phyloP scores from a whole-genome alignment of 1,140 invertebrate species.

The Drosophila jambulina region DNA sequence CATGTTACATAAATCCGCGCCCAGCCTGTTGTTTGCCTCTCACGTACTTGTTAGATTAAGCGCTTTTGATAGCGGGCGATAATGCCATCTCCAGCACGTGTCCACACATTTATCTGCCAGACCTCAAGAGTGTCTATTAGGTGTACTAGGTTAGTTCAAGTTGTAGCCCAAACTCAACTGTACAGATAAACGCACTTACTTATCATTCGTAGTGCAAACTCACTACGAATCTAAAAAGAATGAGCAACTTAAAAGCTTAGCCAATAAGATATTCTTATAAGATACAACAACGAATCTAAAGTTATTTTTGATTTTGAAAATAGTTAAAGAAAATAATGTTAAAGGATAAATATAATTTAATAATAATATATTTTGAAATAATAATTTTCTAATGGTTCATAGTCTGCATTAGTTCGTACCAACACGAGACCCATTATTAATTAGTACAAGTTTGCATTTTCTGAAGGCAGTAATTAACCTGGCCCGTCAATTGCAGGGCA shows the following conservation, averaged over 20 bases:
- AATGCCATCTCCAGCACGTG: slow-evolving; percentile 40
- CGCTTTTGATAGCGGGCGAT: slow-evolving; percentile 34
- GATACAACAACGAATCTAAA: not conserved
- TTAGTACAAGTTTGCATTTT: too few relatives aligned
- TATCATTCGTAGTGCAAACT: not conserved
- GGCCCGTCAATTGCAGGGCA: not conserved
- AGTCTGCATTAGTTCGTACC: too few relatives aligned
- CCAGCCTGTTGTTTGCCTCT: slow-evolving; percentile 21
- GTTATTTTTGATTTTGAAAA: not conserved
- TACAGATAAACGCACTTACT: slow-evolving; percentile 11
- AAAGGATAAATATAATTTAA: not conserved
- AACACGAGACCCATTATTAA: too few relatives aligned
- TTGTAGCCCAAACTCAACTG: slow-evolving; percentile 24
- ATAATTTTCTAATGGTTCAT: too few relatives aligned
- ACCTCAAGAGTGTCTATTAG: slow-evolving; percentile 23
- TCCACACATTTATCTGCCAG: slow-evolving; percentile 29
- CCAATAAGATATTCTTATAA: not conserved
- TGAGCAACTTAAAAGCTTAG: not conserved
- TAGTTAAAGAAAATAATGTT: too few relatives aligned
- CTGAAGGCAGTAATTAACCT: not conserved
- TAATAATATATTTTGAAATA: too few relatives aligned
- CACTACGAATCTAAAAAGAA: not conserved
- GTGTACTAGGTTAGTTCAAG: slow-evolving; percentile 43
- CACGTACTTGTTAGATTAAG: slow-evolving; percentile 41
- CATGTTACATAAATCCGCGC: slow-evolving; percentile 36